Conservation (phyloP, 2,113 vertebrate genomes). For the Rhea pennata region DNA sequence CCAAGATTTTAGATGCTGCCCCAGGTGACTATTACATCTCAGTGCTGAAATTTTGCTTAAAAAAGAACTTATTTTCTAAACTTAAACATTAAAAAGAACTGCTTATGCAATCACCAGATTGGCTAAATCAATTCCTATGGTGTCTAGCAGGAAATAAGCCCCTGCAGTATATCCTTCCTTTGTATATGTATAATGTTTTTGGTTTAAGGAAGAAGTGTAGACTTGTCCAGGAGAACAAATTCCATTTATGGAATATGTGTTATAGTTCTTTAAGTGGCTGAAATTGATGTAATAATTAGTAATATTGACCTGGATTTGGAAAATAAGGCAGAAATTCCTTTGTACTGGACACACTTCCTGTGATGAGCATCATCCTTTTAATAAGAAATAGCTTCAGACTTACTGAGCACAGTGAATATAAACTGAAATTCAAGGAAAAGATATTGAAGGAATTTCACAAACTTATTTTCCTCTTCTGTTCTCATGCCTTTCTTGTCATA, state of each 20-base stretch:
- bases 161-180: neutral
- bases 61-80: neutral
- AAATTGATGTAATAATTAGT: neutral
- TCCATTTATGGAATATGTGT: neutral
- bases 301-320: neutral
- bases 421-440: neutral
- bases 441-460: neutral
- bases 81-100: neutral
- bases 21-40: neutral
- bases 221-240: neutral
- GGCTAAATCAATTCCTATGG: neutral
- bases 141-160: neutral
- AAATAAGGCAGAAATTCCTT: conserved; percentile 3
- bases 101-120: neutral
- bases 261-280: neutral
- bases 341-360: neutral
- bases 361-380: neutral
- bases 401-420: neutral
- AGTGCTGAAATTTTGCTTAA: neutral
- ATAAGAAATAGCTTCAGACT: neutral
- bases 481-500: neutral
- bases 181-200: neutral
- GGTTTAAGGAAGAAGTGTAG: neutral
- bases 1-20: neutral
- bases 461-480: neutral